Evolutionary conservation across 2,888 invertebrate genomes (phyloP).

Genomic region (Eupithecia abbreviata): DNA sequence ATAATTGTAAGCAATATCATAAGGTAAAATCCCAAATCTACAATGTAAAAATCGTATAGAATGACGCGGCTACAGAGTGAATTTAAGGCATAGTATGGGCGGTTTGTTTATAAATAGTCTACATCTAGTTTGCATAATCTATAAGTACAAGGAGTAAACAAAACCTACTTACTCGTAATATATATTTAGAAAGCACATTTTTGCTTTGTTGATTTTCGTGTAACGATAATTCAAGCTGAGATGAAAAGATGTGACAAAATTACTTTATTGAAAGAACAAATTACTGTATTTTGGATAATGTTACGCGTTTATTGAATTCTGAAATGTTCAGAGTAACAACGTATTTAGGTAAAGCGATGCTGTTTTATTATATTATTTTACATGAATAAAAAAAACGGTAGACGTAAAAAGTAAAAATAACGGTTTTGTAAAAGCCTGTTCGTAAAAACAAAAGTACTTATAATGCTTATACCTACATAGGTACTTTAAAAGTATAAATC

Average conservation of each 20-base stretch:
- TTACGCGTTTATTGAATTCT: slow-evolving; percentile 4
- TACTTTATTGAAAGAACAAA: not conserved
- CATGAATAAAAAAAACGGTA: too few relatives aligned
- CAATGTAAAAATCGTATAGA: too few relatives aligned
- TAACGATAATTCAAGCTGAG: slow-evolving; percentile 12
- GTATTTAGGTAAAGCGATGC: not conserved
- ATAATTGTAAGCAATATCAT: too few relatives aligned
- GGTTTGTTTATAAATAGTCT: too few relatives aligned
- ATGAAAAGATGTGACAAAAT: slow-evolving; percentile 5
- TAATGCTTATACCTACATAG: too few relatives aligned
- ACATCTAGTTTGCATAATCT: not conserved
- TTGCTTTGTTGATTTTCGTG: slow-evolving; percentile 29
- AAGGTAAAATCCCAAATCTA: too few relatives aligned
- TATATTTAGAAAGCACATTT: slow-evolving; percentile 24
- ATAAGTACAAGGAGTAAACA: not conserved
- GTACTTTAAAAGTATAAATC: not conserved
- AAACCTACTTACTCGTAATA: not conserved
- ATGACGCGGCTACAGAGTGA: too few relatives aligned
- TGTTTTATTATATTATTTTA: too few relatives aligned
- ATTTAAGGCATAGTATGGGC: too few relatives aligned
- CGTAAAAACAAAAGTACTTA: too few relatives aligned
- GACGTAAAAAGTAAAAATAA: too few relatives aligned
- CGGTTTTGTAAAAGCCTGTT: too few relatives aligned
- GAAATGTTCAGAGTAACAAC: not conserved
- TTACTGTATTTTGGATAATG: slow-evolving; percentile 9